Evolutionary conservation across 2,113 vertebrate species (phyloP).

Genomic region (Vulpes ferrilata): DNA sequence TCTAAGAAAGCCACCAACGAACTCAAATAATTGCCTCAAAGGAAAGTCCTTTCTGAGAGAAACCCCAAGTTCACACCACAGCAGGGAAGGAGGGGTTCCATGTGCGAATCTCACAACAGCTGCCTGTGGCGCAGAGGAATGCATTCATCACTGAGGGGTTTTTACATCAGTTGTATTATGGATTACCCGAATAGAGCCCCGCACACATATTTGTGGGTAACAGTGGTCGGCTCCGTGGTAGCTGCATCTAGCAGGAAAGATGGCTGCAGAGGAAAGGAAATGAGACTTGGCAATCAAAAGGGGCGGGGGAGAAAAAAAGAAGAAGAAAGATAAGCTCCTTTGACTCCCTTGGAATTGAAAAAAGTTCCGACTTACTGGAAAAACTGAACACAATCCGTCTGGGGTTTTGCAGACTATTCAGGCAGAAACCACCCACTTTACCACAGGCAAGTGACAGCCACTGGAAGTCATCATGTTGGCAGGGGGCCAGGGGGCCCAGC

Average conservation of each 20-base stretch:
- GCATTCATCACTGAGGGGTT: background rate
- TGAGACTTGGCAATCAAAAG: background rate
- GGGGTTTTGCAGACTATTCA: background rate
- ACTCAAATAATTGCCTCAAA: background rate
- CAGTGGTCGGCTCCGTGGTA: background rate
- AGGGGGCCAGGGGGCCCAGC: conserved; percentile 5
- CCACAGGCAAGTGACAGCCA: background rate
- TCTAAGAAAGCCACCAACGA: background rate
- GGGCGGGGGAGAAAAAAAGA: no score
- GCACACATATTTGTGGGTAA: background rate
- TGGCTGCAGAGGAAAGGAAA: background rate
- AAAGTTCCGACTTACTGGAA: background rate
- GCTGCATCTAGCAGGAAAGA: background rate
- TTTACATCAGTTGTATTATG: background rate
- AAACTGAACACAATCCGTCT: background rate
- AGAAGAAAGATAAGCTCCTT: background rate
- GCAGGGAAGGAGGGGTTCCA: background rate
- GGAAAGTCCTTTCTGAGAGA: background rate
- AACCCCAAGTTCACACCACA: background rate
- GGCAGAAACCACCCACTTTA: conserved; percentile 13
- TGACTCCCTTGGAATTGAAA: background rate
- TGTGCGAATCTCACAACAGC: background rate
- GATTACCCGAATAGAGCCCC: background rate
- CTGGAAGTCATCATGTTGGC: background rate
- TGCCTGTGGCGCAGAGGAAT: background rate